Conservation (phyloP, 2,797 vertebrate genomes). For the Melanotaenia parkinsoni region DNA sequence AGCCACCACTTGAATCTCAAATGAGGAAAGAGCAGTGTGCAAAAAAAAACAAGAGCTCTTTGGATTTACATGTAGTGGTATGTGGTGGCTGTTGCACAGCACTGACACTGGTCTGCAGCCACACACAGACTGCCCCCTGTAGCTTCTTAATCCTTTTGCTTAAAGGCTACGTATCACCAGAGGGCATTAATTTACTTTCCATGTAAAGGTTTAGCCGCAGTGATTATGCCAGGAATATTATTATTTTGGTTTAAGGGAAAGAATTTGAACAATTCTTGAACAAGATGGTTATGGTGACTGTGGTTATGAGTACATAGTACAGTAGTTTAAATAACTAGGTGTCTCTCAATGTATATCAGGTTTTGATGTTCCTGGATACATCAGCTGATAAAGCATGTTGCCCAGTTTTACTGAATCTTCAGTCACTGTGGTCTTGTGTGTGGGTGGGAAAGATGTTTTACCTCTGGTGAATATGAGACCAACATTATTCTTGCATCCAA, state of each 20-base stretch:
- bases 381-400: slow-evolving; percentile 22
- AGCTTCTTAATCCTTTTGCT: slow-evolving; percentile 48
- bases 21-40: background rate
- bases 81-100: slow-evolving; percentile 8
- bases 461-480: slow-evolving; percentile 69
- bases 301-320: background rate
- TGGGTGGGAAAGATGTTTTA: slow-evolving; percentile 59
- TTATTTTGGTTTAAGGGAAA: slow-evolving; percentile 9
- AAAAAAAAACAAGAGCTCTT: slow-evolving; percentile 9
- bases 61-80: slow-evolving; percentile 19
- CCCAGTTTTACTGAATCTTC: slow-evolving; percentile 35
- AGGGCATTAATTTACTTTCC: slow-evolving; percentile 48
- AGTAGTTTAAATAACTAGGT: background rate
- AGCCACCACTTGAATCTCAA: slow-evolving; percentile 15
- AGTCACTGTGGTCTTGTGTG: slow-evolving; percentile 30
- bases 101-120: slow-evolving; percentile 12
- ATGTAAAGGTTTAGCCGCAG: slow-evolving; percentile 9
- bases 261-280: slow-evolving; percentile 2
- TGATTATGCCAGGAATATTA: background rate
- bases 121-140: slow-evolving; percentile 34
- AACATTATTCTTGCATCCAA: slow-evolving; percentile 70
- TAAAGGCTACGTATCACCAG: slow-evolving; percentile 40
- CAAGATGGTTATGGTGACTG: background rate
- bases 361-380: slow-evolving; percentile 25
- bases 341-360: slow-evolving; percentile 18